These are phyloP conservation scores for Eilema caniola DNA, from an alignment of 2,888 invertebrate species.

Conservation along the genomic window DNA sequence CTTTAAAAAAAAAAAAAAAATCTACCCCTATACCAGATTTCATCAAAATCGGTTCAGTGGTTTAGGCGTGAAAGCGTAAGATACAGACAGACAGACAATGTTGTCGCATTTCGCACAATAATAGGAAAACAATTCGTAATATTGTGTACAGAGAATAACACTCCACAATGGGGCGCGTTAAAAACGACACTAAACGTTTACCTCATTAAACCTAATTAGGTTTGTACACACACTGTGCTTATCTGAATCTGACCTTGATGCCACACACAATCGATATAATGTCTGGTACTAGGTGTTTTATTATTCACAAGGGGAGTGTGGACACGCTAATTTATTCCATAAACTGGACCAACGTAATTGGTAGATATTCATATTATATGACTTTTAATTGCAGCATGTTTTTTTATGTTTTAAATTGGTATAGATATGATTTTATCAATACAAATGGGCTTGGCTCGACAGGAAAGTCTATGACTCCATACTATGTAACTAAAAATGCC, in stretches of 20 bases:
- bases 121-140: background rate
- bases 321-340: slow-evolving; percentile 6
- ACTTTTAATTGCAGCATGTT: background rate
- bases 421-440: background rate
- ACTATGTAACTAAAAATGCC: background rate
- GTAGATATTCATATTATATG: background rate
- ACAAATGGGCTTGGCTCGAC: background rate
- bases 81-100: too few relatives aligned
- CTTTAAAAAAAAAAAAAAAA: too few relatives aligned
- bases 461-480: background rate
- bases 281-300: slow-evolving; percentile 35
- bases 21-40: too few relatives aligned
- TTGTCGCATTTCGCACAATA: too few relatives aligned
- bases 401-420: background rate
- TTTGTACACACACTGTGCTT: slow-evolving; percentile 20
- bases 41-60: too few relatives aligned
- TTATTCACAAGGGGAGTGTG: slow-evolving; percentile 32
- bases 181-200: slow-evolving; percentile 3
- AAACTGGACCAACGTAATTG: background rate
- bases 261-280: slow-evolving; percentile 52
- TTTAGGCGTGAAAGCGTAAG: too few relatives aligned
- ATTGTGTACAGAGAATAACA: background rate
- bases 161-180: background rate
- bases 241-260: slow-evolving; percentile 49
- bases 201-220: slow-evolving; percentile 16